These are phyloP conservation scores for Sesia bembeciformis DNA, from an alignment of 2,888 invertebrate genomes.

Conservation along the genomic window DNA sequence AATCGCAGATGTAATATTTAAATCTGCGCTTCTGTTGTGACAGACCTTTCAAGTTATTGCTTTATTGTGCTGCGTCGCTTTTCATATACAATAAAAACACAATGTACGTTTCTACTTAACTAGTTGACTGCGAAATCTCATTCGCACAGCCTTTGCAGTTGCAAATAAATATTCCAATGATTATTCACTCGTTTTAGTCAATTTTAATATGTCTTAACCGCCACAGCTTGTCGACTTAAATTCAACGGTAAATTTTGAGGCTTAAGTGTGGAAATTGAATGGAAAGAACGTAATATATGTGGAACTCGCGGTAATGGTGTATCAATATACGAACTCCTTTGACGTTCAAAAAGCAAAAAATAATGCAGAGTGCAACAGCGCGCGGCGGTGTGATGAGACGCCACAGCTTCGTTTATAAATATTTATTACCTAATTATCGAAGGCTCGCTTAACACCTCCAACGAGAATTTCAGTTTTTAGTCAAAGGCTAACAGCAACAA, in stretches of 20 bases:
- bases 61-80: slow-evolving; percentile 17
- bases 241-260: slow-evolving; percentile 3
- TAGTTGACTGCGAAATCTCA: slow-evolving; percentile 39
- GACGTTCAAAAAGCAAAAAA: slow-evolving; percentile 34
- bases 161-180: slow-evolving; percentile 42
- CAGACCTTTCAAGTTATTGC: slow-evolving; percentile 27
- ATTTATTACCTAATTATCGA: slow-evolving; percentile 66
- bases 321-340: slow-evolving; percentile 26
- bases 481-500: slow-evolving; percentile 26
- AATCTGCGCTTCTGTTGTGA: slow-evolving; percentile 27
- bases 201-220: neutral
- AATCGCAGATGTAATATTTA: slow-evolving; percentile 34
- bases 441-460: slow-evolving; percentile 46
- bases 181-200: slow-evolving; percentile 29
- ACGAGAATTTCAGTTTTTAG: slow-evolving; percentile 26
- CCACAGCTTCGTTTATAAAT: slow-evolving; percentile 57
- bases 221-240: slow-evolving; percentile 9
- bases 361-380: slow-evolving; percentile 20
- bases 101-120: slow-evolving; percentile 20
- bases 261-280: slow-evolving; percentile 9
- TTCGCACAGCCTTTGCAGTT: slow-evolving; percentile 35
- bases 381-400: slow-evolving; percentile 37
- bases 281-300: slow-evolving; percentile 3
- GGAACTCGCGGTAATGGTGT: slow-evolving; percentile 10
- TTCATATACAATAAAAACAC: slow-evolving; percentile 14